Conservation (phyloP, 2,113 vertebrate species). For the Trematocara stigmaticum region DNA sequence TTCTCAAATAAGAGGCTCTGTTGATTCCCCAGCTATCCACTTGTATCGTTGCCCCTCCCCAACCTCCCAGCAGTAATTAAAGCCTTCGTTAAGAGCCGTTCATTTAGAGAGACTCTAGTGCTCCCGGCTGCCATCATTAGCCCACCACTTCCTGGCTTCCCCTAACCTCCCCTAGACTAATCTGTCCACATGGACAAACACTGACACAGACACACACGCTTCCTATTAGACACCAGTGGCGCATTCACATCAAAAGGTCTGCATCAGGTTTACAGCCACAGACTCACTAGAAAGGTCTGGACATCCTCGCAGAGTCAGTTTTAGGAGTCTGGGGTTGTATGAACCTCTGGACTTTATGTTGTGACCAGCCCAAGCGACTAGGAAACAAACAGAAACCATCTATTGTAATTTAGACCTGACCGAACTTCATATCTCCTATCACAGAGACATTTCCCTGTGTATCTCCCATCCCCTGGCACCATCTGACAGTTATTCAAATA, state of each 20-base stretch:
- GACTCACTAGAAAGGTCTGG: conserved; percentile 45
- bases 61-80: conserved; percentile 50
- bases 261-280: conserved; percentile 40
- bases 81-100: conserved; percentile 31
- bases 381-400: conserved; percentile 29
- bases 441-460: neutral
- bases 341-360: conserved; percentile 35
- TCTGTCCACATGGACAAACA: conserved; percentile 36
- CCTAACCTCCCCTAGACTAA: conserved; percentile 3
- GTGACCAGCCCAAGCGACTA: neutral
- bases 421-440: neutral
- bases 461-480: neutral
- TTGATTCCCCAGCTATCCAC: conserved; percentile 9
- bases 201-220: conserved; percentile 44
- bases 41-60: neutral
- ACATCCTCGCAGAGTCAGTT: conserved; percentile 17
- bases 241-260: conserved; percentile 58
- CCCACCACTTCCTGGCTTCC: conserved; percentile 60
- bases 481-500: conserved; percentile 4
- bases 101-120: conserved; percentile 29
- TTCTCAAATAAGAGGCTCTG: conserved; percentile 24
- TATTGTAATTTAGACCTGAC: conserved; percentile 16
- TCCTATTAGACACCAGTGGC: conserved; percentile 46
- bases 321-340: conserved; percentile 27
- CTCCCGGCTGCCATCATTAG: conserved; percentile 51